Conservation (phyloP, 2,888 invertebrate genomes). For the Cotesia congregata region DNA sequence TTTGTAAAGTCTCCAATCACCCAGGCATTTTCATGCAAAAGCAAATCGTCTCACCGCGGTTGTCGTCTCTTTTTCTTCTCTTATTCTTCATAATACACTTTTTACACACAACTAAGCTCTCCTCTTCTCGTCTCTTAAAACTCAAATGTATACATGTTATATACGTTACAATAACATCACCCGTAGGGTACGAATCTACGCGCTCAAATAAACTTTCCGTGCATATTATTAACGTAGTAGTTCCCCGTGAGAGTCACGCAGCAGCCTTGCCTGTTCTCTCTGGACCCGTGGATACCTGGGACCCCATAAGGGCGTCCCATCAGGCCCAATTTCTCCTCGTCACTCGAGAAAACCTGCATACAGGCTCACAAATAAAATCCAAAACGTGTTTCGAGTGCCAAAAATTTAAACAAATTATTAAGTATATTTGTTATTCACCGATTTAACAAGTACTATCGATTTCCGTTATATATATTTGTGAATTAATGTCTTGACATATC, state of each 20-base stretch:
- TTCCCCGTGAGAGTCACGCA: conserved; percentile 48
- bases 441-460: background rate
- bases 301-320: conserved; percentile 28
- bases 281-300: conserved; percentile 45
- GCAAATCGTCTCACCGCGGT: conserved; percentile 39
- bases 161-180: conserved; percentile 60
- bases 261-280: conserved; percentile 33
- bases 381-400: conserved; percentile 6
- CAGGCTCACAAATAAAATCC: background rate
- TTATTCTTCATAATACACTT: conserved; percentile 23
- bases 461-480: background rate
- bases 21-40: conserved; percentile 68
- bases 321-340: conserved; percentile 23
- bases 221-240: conserved; percentile 65
- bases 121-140: conserved; percentile 47
- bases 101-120: conserved; percentile 15
- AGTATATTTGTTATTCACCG: background rate
- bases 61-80: conserved; percentile 32
- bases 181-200: conserved; percentile 65
- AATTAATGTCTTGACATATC: background rate
- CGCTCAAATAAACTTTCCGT: conserved; percentile 63
- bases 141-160: conserved; percentile 47
- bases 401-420: background rate
- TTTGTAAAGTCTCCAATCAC: conserved; percentile 69
- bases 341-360: background rate